phyloP scores from a whole-genome alignment of 2,797 vertebrate genomes.

The Semaprochilodus insignis region DNA sequence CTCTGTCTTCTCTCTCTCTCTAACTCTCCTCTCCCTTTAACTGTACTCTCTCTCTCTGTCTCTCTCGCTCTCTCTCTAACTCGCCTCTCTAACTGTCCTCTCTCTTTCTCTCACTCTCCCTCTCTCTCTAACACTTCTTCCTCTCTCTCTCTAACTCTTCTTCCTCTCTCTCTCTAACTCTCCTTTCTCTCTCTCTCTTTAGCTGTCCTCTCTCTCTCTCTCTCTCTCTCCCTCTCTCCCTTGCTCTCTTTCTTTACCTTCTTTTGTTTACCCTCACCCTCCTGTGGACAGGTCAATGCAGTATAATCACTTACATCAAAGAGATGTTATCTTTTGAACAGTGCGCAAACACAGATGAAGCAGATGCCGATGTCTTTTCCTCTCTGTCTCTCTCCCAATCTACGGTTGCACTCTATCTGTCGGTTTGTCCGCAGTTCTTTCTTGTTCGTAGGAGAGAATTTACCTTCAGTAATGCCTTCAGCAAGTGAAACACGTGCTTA shows the following conservation, averaged over 20 bases:
- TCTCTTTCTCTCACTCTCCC: neutral
- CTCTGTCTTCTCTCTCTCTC: too few relatives aligned
- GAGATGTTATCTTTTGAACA: slow-evolving; percentile 69
- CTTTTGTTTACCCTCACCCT: neutral
- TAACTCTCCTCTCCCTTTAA: too few relatives aligned
- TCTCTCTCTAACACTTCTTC: neutral
- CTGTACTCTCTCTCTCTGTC: slow-evolving; percentile 9
- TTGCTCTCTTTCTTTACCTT: neutral
- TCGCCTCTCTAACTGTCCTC: neutral
- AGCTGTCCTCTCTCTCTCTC: too few relatives aligned
- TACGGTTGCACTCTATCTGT: too few relatives aligned
- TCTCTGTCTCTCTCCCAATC: slow-evolving; percentile 51
- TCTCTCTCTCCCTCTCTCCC: neutral
- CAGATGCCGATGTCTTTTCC: slow-evolving; percentile 76
- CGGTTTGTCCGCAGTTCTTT: too few relatives aligned
- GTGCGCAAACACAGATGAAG: slow-evolving; percentile 46
- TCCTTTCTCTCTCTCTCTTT: too few relatives aligned
- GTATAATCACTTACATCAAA: slow-evolving; percentile 68
- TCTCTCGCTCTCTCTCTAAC: neutral
- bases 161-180: too few relatives aligned
- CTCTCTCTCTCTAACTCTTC: too few relatives aligned
- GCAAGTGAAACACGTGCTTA: too few relatives aligned
- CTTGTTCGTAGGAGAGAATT: too few relatives aligned
- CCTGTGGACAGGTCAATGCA: slow-evolving; percentile 56
- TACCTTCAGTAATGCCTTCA: too few relatives aligned